These are phyloP conservation scores for Lissonota sp. DNA, from an alignment of 2,888 invertebrate genomes.

Conservation along the genomic window DNA sequence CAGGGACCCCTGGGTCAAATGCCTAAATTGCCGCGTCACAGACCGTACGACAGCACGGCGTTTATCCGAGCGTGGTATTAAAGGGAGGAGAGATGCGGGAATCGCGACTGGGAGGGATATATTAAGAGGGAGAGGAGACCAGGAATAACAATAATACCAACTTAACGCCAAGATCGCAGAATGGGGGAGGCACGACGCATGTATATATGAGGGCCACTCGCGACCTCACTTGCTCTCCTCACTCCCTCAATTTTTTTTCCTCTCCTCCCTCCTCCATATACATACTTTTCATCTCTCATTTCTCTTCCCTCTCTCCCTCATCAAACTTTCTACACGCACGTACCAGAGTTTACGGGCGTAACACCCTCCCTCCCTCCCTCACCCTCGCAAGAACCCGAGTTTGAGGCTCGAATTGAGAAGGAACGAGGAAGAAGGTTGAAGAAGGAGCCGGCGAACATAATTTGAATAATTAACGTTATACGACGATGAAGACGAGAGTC, in stretches of 20 bases:
- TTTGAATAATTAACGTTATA: slow-evolving; percentile 62
- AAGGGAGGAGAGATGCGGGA: slow-evolving; percentile 56
- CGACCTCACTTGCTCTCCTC: slow-evolving; percentile 42
- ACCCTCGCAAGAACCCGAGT: slow-evolving; percentile 37
- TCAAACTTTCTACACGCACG: slow-evolving; percentile 58
- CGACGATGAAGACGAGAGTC: slow-evolving; percentile 34
- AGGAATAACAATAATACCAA: slow-evolving; percentile 55
- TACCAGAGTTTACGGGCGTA: slow-evolving; percentile 63
- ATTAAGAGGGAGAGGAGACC: slow-evolving; percentile 15
- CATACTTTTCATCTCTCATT: slow-evolving; percentile 46
- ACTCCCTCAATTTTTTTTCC: slow-evolving; percentile 20
- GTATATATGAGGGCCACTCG: slow-evolving; percentile 43
- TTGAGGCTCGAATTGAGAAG: slow-evolving; percentile 51
- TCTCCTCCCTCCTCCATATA: slow-evolving; percentile 31
- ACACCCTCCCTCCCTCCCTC: slow-evolving; percentile 61
- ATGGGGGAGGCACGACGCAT: slow-evolving; percentile 42
- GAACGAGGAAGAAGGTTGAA: slow-evolving; percentile 61
- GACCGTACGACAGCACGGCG: slow-evolving; percentile 73
- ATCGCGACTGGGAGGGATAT: not conserved
- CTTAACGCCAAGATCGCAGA: slow-evolving; percentile 47
- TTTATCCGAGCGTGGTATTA: slow-evolving; percentile 76
- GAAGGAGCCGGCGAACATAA: slow-evolving; percentile 33
- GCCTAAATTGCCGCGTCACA: slow-evolving; percentile 83
- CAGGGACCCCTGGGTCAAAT: slow-evolving; percentile 79
- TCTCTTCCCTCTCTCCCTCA: slow-evolving; percentile 41